These are phyloP conservation scores for Palythoa grandiflora DNA, from an alignment of 92 coral and sea anemone genomes.

Conservation along the genomic window DNA sequence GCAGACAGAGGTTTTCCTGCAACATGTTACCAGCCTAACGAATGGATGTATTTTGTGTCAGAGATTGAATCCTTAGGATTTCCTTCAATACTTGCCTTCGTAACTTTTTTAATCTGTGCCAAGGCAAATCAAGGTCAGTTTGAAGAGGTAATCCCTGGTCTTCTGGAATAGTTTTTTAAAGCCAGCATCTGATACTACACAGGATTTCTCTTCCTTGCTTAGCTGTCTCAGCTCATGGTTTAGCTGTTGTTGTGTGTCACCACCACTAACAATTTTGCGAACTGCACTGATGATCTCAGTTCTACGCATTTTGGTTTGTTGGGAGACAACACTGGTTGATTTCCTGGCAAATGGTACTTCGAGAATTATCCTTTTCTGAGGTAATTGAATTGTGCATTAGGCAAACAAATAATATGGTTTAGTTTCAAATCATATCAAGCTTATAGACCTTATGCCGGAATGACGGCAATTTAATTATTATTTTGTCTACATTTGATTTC, in stretches of 20 bases:
- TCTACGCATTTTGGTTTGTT: slow-evolving; percentile 28
- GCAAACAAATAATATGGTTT: background rate
- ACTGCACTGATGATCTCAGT: slow-evolving; percentile 24
- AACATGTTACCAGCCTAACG: background rate
- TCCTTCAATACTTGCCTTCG: slow-evolving; percentile 15
- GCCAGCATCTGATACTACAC: slow-evolving; percentile 14
- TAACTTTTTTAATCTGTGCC: slow-evolving; percentile 22
- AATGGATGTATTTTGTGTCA: slow-evolving; percentile 8
- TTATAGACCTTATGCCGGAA: background rate
- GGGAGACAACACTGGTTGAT: slow-evolving; percentile 32
- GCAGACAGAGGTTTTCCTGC: background rate
- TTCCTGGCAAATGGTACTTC: slow-evolving; percentile 27
- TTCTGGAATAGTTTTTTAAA: slow-evolving; percentile 14
- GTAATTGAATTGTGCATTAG: slow-evolving; percentile 14
- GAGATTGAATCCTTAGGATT: slow-evolving; percentile 3
- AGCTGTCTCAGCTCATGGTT: slow-evolving; percentile 11
- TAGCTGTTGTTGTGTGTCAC: slow-evolving; percentile 37
- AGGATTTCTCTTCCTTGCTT: slow-evolving; percentile 30
- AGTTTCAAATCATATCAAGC: background rate
- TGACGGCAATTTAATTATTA: too few species aligned
- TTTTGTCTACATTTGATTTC: too few species aligned
- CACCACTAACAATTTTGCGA: slow-evolving; percentile 5
- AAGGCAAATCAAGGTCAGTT: slow-evolving; percentile 23
- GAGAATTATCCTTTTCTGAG: slow-evolving; percentile 6
- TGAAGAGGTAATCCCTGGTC: slow-evolving; percentile 22